Evolutionary conservation across 1,140 invertebrate species (phyloP).

Genomic region (Lordiphosa collinella): DNA sequence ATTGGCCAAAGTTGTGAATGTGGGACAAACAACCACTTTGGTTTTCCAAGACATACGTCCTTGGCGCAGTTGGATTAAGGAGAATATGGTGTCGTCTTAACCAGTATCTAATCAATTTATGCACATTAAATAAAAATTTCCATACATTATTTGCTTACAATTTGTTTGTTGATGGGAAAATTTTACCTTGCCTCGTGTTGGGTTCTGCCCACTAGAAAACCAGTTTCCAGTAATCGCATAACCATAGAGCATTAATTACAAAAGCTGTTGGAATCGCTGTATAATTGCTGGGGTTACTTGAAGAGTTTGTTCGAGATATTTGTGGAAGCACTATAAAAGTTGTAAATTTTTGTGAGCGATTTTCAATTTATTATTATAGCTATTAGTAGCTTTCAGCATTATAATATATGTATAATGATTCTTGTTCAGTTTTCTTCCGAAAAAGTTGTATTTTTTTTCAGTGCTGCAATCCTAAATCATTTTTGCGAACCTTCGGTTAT

Average conservation of each 20-base stretch:
- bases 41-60: slow-evolving; percentile 49
- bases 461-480: too few species aligned
- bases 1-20: slow-evolving; percentile 9
- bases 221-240: slow-evolving; percentile 28
- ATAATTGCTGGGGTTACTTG: neutral
- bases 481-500: too few species aligned
- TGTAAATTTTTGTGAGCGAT: too few species aligned
- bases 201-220: slow-evolving; percentile 24
- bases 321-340: too few species aligned
- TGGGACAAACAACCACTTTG: slow-evolving; percentile 7
- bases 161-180: slow-evolving; percentile 12
- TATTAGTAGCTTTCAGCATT: too few species aligned
- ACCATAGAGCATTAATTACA: slow-evolving; percentile 8
- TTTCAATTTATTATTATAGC: too few species aligned
- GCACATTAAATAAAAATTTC: slow-evolving; percentile 1
- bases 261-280: too few species aligned
- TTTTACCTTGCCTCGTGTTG: slow-evolving; percentile 14
- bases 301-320: neutral
- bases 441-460: too few species aligned
- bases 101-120: neutral
- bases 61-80: slow-evolving; percentile 36
- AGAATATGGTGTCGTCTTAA: slow-evolving; percentile 11
- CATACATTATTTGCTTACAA: neutral
- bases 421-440: too few species aligned
- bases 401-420: too few species aligned